A percentile compares a stretch with the other conserved stretches of the same genome.
Conservation (phyloP, 2,113 vertebrate species). For the Canis aureus region DNA sequence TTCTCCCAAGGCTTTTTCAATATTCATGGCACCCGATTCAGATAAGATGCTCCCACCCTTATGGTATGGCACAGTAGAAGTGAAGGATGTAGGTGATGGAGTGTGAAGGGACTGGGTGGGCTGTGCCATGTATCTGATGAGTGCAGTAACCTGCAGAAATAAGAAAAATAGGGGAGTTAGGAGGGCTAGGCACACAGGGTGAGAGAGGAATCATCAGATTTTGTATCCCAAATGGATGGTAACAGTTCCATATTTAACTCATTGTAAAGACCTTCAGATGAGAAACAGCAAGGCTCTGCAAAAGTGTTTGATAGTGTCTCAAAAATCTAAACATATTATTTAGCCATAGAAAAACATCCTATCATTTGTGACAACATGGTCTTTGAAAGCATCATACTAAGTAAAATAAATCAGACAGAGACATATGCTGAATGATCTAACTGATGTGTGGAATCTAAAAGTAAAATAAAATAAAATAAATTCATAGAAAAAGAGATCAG, state of each 20-base stretch:
- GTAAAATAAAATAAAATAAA: not conserved
- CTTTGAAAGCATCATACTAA: not conserved
- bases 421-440: not conserved
- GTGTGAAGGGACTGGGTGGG: too few species aligned
- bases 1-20: not conserved
- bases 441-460: not conserved
- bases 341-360: not conserved
- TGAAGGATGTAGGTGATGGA: not conserved
- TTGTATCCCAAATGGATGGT: not conserved
- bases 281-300: not conserved
- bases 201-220: too few species aligned
- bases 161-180: not conserved
- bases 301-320: not conserved
- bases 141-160: not conserved
- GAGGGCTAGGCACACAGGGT: rapidly evolving
- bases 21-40: not conserved
- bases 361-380: not conserved
- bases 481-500: not conserved
- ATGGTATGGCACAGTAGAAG: rapidly evolving
- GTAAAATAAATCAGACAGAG: not conserved
- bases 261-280: not conserved
- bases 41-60: rapidly evolving
- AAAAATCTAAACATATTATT: not conserved
- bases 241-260: not conserved
- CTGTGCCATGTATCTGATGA: not conserved